Evolutionary conservation across 30 jellyfish, hydroid and myxozoan genomes (phyloP), one percentile per base, ranked within the genome.

Genomic region (Hydractinia symbiolongicarpus): DNA sequence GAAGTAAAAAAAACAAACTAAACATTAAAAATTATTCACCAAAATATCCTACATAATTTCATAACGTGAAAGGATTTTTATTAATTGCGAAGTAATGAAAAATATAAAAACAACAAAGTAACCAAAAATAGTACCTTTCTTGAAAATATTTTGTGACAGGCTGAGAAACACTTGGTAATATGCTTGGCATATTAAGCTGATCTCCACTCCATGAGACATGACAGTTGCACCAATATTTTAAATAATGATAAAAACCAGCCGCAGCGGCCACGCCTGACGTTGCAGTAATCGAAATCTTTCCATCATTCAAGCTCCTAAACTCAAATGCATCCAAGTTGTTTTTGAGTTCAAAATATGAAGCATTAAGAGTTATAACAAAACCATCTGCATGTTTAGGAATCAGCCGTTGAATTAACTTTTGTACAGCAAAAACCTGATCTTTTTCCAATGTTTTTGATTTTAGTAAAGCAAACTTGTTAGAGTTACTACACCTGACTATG

Each of bases 171-270:
- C 14, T 54, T 0, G 98, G 98, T 72, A 91, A 66, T n/a, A 70
- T 61, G 5, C 8, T 68, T 14, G 96, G 93, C 7, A 91, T 62
- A 44, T 66, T 69, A 54, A 91, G 82, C 87, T 91, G 98, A 73
- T 79, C 76, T 55, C 98, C 96, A 79, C 98, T 91, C 98, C 98
- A 91, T n/a, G 98, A 91, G 51, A 91, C 85, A 56, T 91, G 98
- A 4, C 90, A 88, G 79, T 77, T 77, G 82, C 98, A 91, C 76
- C 62, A 91, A 66, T 91, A 86, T 78, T 91, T 91, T 78, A 91
- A 77, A 77, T 61, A 91, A 72, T 91, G 96, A 67, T 91, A 86
- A 76, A 91, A 77, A 5, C 96, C 98, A 87, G 96, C 89, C 4
- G 98, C 91, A 55, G 93, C 95, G 5, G 98, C 92, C 66, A 86